A percentile compares a stretch with the other conserved stretches of the same genome.
phyloP scores from a whole-genome alignment of 92 coral and sea anemone species.

The Heteractis magnifica region DNA sequence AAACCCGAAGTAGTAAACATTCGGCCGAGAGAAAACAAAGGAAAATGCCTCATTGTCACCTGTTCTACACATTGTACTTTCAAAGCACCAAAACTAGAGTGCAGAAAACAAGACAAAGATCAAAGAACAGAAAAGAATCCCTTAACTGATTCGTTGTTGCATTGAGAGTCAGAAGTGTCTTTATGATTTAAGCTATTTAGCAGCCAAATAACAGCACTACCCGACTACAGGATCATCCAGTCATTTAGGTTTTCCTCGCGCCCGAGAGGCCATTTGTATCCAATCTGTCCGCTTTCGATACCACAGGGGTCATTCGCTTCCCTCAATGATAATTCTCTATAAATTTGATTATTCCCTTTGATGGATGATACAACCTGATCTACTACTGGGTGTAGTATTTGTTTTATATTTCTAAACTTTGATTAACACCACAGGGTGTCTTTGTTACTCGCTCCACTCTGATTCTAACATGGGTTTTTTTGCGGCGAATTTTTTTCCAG shows the following conservation, averaged over 20 bases:
- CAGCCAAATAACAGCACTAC: neutral
- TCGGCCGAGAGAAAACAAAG: constrained; percentile 25
- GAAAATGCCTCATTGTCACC: constrained; percentile 25
- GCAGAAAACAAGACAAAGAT: neutral
- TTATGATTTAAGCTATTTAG: neutral
- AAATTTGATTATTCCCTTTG: neutral
- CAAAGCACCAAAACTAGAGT: constrained; percentile 12
- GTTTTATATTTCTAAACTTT: constrained; percentile 17
- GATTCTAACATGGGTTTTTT: neutral
- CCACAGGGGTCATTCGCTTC: neutral
- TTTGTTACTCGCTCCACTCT: constrained; percentile 3
- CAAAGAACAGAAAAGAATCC: neutral
- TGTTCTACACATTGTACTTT: constrained; percentile 30
- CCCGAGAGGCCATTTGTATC: constrained; percentile 25
- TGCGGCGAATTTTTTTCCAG: neutral
- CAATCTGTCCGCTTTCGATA: constrained; percentile 45
- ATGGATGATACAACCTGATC: neutral
- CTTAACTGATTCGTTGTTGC: neutral
- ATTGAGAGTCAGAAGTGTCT: neutral
- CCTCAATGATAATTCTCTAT: neutral
- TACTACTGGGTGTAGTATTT: constrained; percentile 24
- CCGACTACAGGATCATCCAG: neutral
- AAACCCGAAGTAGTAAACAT: constrained; percentile 26
- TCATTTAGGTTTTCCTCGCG: neutral
- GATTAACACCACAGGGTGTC: constrained; percentile 34